phyloP scores from a whole-genome alignment of 2,113 vertebrate genomes.

The Monopterus albus region DNA sequence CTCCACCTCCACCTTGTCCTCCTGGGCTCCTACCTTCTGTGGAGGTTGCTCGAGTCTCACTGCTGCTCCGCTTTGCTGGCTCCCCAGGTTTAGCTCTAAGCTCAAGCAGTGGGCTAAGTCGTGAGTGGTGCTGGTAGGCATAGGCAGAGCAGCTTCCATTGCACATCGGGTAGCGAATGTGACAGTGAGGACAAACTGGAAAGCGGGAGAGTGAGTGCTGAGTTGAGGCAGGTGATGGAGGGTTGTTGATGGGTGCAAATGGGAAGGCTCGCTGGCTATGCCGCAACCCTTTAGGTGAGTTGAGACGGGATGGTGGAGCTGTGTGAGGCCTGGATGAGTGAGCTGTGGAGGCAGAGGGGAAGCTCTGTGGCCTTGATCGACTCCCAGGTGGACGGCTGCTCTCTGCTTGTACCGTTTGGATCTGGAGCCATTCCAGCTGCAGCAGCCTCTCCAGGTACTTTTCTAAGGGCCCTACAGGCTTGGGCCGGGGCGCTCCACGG shows the following conservation, averaged over 20 bases:
- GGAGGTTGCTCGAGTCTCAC: conserved; percentile 77
- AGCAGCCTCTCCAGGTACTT: conserved; percentile 88
- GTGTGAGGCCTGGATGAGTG: conserved; percentile 82
- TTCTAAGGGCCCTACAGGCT: conserved; percentile 85
- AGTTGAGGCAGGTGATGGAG: conserved; percentile 65
- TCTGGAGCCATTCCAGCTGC: conserved; percentile 92
- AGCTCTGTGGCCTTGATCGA: conserved; percentile 67
- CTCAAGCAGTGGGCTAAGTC: conserved; percentile 81
- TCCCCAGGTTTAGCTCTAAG: conserved; percentile 62
- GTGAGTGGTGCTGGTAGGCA: conserved; percentile 83
- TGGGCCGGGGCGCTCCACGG: conserved; percentile 77
- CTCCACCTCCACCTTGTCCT: conserved; percentile 53
- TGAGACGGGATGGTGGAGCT: conserved; percentile 80
- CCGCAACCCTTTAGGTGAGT: conserved; percentile 80
- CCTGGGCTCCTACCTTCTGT: conserved; percentile 67
- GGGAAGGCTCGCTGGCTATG: conserved; percentile 79
- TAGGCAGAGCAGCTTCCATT: conserved; percentile 82
- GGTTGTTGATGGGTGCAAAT: conserved; percentile 73
- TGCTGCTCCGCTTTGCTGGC: conserved; percentile 79
- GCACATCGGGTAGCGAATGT: conserved; percentile 82
- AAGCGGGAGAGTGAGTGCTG: conserved; percentile 69
- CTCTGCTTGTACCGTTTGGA: conserved; percentile 89
- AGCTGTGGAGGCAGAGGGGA: conserved; percentile 54
- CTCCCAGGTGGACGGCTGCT: conserved; percentile 70
- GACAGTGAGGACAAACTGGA: conserved; percentile 80